Evolutionary conservation across 2,888 invertebrate genomes (phyloP), one percentile per base, ranked within the genome.

Genomic region (Epistrophella euchroma): DNA sequence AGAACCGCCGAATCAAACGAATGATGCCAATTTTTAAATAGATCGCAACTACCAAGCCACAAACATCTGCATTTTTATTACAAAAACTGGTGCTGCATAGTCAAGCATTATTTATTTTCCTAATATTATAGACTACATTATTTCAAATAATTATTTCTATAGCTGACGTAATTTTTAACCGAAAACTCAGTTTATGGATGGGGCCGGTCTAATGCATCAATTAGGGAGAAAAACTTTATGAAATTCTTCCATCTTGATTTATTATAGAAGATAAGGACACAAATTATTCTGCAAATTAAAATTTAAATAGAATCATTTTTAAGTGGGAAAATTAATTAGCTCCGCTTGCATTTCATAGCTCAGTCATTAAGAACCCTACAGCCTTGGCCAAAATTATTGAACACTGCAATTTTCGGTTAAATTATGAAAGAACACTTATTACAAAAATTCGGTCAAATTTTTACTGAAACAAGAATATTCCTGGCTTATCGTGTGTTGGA

Each of bases 1-100:
- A 19, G 19, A 35, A 58, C 11, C 7, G n/a, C n/a, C n/a, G n/a
- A n/a, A n/a, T n/a, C n/a, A 6, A 4, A 28, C 15, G 0, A 25
- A 60, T 25, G 37, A 40, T 60, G 60, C 40, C 60, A 60, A 60
- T 9, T 60, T 15, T 40, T 25, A 22, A 40, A 60, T 37, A 22
- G 9, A 40, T n/a, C 9, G 15, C 22, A 10, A 56, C 17, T 35
- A 7, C 1, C 28, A 19, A 22, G 40, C 37, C 60, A 60, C 40
- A 60, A 37, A 58, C 22, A 22, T 60, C 25, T 60, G 60, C 60
- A 60, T 15, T 32, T 17, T 4, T 32, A 17, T 58, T 35, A 35
- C 22, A 56, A 56, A 11, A 25, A 40, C 40, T 40, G 35, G 13
- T 22, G n/a, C 25, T 22, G 10, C 25, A 25, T n/a, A n/a, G n/a